Evolutionary conservation across 92 coral and sea anemone genomes (phyloP).

Genomic region (Hydrozoanthus gracilis): DNA sequence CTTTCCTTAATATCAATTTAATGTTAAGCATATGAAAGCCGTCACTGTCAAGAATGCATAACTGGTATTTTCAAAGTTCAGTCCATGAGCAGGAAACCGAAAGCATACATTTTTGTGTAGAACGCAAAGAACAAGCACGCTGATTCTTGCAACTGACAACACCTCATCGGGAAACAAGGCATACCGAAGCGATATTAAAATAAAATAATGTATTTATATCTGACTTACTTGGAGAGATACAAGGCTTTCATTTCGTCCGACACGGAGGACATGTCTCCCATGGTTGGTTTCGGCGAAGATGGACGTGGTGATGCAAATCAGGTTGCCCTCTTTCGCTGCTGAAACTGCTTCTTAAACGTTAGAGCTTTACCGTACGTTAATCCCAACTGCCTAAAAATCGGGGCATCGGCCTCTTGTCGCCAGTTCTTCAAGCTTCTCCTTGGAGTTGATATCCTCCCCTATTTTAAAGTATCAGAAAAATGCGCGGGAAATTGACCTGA

Average conservation of each 20-base stretch:
- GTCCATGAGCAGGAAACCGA: no score
- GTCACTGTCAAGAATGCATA: no score
- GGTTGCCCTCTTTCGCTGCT: conserved; percentile 6
- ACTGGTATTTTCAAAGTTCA: no score
- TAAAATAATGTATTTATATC: not conserved
- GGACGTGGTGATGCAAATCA: conserved; percentile 10
- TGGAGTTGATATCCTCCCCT: conserved; percentile 57
- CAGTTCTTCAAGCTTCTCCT: conserved; percentile 29
- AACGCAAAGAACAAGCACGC: no score
- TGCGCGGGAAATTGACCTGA: conserved; percentile 23
- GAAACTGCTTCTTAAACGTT: conserved; percentile 42
- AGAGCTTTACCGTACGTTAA: conserved; percentile 53
- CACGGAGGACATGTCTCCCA: conserved; percentile 47
- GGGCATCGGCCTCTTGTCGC: conserved; percentile 61
- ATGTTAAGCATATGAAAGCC: no score
- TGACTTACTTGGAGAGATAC: conserved; percentile 59
- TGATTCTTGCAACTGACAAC: no score
- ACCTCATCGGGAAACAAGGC: not conserved
- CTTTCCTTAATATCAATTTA: no score
- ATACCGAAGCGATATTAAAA: conserved; percentile 8
- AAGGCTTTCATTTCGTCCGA: conserved; percentile 48
- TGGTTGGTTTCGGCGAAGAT: conserved; percentile 40
- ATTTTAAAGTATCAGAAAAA: conserved; percentile 8
- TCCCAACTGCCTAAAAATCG: conserved; percentile 48
- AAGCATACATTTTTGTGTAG: no score